Conservation (phyloP, 2,888 invertebrate species). For the Agonopterix heracliana region DNA sequence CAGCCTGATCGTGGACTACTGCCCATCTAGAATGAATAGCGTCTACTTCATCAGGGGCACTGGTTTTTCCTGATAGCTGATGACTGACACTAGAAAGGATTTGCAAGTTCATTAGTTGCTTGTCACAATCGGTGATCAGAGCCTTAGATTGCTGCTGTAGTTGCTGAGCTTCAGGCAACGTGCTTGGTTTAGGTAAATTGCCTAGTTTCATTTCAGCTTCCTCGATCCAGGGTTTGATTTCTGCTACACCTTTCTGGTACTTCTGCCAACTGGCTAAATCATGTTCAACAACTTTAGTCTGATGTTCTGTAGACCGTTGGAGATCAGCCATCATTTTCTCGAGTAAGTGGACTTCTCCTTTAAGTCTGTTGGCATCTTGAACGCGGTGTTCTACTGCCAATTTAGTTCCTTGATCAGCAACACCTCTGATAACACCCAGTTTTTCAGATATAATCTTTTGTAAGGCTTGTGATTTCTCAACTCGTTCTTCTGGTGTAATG, state of each 20-base stretch:
- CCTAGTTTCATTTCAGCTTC: constrained; percentile 89
- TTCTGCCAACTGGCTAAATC: constrained; percentile 91
- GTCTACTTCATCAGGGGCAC: constrained; percentile 89
- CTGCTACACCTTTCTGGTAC: constrained; percentile 86
- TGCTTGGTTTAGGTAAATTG: constrained; percentile 83
- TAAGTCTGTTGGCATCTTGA: constrained; percentile 83
- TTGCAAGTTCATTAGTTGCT: constrained; percentile 84
- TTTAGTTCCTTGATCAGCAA: constrained; percentile 86
- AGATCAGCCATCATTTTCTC: constrained; percentile 86
- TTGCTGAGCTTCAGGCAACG: constrained; percentile 87
- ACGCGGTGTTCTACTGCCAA: constrained; percentile 81
- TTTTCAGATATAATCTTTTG: constrained; percentile 87
- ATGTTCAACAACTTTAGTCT: constrained; percentile 83
- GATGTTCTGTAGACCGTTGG: constrained; percentile 84
- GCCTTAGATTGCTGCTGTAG: constrained; percentile 82
- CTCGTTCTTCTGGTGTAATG: constrained; percentile 89
- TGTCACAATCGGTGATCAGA: constrained; percentile 86
- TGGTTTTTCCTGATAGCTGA: constrained; percentile 83
- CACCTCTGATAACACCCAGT: constrained; percentile 80
- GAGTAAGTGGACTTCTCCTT: constrained; percentile 83
- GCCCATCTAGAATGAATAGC: constrained; percentile 89
- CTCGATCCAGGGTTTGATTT: constrained; percentile 92
- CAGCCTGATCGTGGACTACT: constrained; percentile 87
- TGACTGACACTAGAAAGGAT: constrained; percentile 84
- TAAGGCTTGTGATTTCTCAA: constrained; percentile 83